Evolutionary conservation across 2,888 invertebrate species (phyloP).

Genomic region (Dryobota labecula): DNA sequence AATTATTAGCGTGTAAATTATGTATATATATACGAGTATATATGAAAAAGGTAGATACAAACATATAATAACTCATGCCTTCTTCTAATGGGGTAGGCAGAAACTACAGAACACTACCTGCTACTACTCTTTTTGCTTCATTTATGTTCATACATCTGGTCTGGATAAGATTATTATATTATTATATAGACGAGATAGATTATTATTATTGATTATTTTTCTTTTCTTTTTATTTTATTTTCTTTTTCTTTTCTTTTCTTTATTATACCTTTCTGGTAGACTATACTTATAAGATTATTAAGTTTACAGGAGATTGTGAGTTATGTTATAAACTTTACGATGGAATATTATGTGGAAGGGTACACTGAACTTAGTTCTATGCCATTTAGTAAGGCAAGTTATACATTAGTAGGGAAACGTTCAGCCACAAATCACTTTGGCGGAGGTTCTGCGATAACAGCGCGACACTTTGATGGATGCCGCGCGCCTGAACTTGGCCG

Average conservation of each 20-base stretch:
- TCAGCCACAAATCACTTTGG: conserved; percentile 72
- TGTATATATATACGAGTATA: too few species aligned
- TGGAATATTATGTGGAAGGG: neutral
- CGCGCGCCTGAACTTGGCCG: conserved; percentile 60
- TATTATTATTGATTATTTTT: too few species aligned
- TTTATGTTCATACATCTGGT: too few species aligned
- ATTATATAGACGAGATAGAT: too few species aligned
- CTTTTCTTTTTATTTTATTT: too few species aligned
- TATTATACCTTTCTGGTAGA: too few species aligned
- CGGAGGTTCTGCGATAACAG: conserved; percentile 71
- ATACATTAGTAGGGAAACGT: conserved; percentile 67
- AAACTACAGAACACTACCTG: too few species aligned
- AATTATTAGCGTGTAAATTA: neutral
- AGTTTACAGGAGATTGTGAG: neutral
- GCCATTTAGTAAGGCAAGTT: conserved; percentile 46
- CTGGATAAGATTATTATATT: too few species aligned
- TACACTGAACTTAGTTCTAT: conserved; percentile 14
- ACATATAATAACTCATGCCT: too few species aligned
- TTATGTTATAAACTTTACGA: neutral
- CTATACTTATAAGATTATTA: neutral
- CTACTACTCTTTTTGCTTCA: too few species aligned
- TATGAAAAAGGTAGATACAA: neutral
- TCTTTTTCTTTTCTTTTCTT: too few species aligned
- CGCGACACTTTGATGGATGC: conserved; percentile 78
- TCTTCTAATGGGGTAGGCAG: too few species aligned